A percentile compares a stretch with the other conserved stretches of the same genome.
These are phyloP conservation scores for Drosophila aff. DNA, from an alignment of 1,140 invertebrate species.

Conservation along the genomic window DNA sequence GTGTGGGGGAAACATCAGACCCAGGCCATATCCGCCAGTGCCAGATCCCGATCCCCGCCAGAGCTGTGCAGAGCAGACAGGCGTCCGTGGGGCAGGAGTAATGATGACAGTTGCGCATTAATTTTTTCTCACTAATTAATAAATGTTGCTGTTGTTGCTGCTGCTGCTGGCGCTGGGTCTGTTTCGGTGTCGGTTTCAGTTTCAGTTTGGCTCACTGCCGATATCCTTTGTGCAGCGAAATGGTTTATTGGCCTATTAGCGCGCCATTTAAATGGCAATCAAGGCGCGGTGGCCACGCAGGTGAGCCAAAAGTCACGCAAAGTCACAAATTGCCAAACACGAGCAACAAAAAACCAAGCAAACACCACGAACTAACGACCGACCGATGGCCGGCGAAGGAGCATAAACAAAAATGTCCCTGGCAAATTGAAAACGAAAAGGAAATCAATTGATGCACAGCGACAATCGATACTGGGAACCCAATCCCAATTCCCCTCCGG, in stretches of 20 bases:
- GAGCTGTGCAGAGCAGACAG: not conserved
- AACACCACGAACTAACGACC: constrained; percentile 51
- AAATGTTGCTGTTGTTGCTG: constrained; percentile 58
- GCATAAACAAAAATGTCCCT: constrained; percentile 61
- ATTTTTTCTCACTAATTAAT: constrained; percentile 84
- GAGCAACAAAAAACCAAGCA: constrained; percentile 22
- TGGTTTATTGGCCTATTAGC: constrained; percentile 84
- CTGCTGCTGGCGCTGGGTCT: not conserved
- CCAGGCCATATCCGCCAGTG: constrained; percentile 22
- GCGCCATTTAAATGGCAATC: constrained; percentile 82
- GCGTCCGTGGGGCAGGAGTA: constrained; percentile 48
- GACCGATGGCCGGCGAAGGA: constrained; percentile 24
- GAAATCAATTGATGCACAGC: constrained; percentile 79
- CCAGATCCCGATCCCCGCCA: constrained; percentile 16
- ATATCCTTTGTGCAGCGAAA: constrained; percentile 63
- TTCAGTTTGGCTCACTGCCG: constrained; percentile 24
- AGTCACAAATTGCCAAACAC: constrained; percentile 62
- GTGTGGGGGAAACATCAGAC: constrained; percentile 8
- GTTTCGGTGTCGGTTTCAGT: constrained; percentile 25
- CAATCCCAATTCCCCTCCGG: not conserved
- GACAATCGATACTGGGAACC: constrained; percentile 66
- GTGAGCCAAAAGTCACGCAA: constrained; percentile 79
- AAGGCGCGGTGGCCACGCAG: constrained; percentile 65
- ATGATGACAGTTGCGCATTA: constrained; percentile 77
- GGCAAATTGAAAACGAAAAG: constrained; percentile 77